Conservation (phyloP, 2,113 vertebrate species). For the Candoia aspera region DNA sequence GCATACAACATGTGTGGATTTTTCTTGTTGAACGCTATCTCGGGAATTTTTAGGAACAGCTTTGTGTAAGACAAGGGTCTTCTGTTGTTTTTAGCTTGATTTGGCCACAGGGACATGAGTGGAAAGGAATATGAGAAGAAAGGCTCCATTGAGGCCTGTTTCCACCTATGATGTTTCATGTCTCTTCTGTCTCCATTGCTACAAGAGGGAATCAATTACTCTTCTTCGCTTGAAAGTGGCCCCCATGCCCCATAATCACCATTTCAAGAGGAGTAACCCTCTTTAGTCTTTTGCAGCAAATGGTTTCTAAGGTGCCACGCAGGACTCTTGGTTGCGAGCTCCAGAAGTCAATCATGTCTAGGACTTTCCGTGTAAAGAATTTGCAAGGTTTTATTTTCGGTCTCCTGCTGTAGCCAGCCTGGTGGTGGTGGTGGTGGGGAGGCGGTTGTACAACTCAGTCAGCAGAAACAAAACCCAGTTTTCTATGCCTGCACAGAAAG, state of each 20-base stretch:
- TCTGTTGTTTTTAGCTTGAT: too few species aligned
- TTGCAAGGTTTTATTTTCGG: neutral
- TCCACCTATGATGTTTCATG: neutral
- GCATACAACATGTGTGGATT: neutral
- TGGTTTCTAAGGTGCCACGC: too few species aligned
- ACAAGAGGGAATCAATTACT: too few species aligned
- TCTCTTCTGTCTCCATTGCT: neutral
- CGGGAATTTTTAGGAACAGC: neutral
- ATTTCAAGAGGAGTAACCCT: too few species aligned
- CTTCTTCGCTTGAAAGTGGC: neutral
- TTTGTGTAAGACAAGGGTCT: too few species aligned
- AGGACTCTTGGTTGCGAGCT: too few species aligned
- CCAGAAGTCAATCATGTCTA: neutral
- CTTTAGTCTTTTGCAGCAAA: too few species aligned
- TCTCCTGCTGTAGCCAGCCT: neutral
- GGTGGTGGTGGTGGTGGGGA: too few species aligned
- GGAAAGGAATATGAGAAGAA: too few species aligned
- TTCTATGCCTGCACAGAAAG: slow-evolving; percentile 73
- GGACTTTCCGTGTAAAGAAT: neutral
- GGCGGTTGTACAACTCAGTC: neutral
- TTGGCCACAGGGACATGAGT: too few species aligned
- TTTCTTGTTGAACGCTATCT: neutral
- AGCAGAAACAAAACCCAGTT: too few species aligned
- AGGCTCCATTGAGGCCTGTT: too few species aligned
- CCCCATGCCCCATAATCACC: neutral